phyloP scores from a whole-genome alignment of 2,888 invertebrate genomes.

The Yponomeuta malinellus region DNA sequence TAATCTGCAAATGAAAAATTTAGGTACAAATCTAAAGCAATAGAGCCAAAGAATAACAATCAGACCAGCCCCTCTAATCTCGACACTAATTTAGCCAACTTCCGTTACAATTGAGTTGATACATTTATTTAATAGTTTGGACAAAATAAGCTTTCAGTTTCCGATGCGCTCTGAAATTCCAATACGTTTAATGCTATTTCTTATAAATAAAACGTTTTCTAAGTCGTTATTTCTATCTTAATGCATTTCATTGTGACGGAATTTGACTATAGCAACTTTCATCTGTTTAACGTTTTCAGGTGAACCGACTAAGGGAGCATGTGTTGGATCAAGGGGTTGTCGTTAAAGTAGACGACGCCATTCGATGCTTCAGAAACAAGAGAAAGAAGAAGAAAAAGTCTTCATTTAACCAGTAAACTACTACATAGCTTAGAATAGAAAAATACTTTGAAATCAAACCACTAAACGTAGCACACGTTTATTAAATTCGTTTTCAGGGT shows the following conservation, averaged over 20 bases:
- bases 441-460: too few species aligned
- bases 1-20: background rate
- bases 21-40: background rate
- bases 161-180: too few species aligned
- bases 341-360: slow-evolving; percentile 49
- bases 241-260: too few species aligned
- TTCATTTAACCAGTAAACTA: slow-evolving; percentile 19
- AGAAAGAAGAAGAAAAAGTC: slow-evolving; percentile 23
- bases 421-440: background rate
- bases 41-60: background rate
- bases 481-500: background rate
- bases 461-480: too few species aligned
- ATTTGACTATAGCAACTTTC: background rate
- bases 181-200: too few species aligned
- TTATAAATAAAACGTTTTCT: too few species aligned
- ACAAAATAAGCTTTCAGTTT: too few species aligned
- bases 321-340: slow-evolving; percentile 48
- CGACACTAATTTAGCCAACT: too few species aligned
- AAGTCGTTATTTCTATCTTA: too few species aligned
- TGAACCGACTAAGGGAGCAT: slow-evolving; percentile 48
- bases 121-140: too few species aligned
- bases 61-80: background rate
- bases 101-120: too few species aligned
- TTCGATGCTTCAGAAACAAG: slow-evolving; percentile 41
- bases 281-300: slow-evolving; percentile 29